Percentiles rank a stretch among this genome's conserved stretches.
Evolutionary conservation across 2,113 vertebrate genomes (phyloP).

Genomic region (Hirundichthys speculiger): DNA sequence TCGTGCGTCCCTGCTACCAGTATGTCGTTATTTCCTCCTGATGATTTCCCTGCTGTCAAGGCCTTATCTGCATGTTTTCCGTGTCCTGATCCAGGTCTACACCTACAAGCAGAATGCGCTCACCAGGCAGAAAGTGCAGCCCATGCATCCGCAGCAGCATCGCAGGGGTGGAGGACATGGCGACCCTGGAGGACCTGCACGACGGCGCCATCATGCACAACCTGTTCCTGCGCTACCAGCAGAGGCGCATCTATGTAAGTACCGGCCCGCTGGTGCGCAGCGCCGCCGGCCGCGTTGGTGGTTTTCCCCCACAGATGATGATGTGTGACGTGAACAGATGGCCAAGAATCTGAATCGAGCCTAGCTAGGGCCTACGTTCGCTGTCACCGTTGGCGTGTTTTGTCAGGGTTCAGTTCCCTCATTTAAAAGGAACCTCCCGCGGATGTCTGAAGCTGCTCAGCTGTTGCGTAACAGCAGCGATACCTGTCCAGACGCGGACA

Average conservation of each 20-base stretch:
- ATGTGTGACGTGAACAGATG: too few relatives aligned
- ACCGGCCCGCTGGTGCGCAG: not conserved
- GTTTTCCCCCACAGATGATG: not conserved
- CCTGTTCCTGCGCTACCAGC: slow-evolving; percentile 89
- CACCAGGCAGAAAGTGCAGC: slow-evolving; percentile 89
- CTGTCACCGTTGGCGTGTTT: slow-evolving; percentile 1
- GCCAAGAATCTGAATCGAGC: too few relatives aligned
- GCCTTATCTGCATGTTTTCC: not conserved
- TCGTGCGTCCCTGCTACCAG: too few relatives aligned
- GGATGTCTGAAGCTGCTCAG: not conserved
- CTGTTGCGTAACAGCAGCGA: slow-evolving; percentile 1
- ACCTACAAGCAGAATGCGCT: slow-evolving; percentile 95
- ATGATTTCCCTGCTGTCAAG: too few relatives aligned
- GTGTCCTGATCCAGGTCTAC: slow-evolving; percentile 84
- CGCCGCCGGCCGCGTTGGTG: not conserved
- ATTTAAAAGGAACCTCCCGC: not conserved
- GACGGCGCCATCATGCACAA: slow-evolving; percentile 97
- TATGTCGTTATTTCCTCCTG: too few relatives aligned
- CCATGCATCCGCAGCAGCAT: slow-evolving; percentile 86
- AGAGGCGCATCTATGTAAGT: slow-evolving; percentile 94
- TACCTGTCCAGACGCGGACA: slow-evolving; percentile 8
- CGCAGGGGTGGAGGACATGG: slow-evolving; percentile 93
- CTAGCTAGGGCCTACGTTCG: not conserved
- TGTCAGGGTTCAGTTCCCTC: not conserved
- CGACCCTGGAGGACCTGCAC: slow-evolving; percentile 89